A percentile compares a stretch with the other conserved stretches of the same genome.
These are phyloP conservation scores for Dipodomys merriami DNA, from an alignment of 2,113 vertebrate species.

Conservation along the genomic window DNA sequence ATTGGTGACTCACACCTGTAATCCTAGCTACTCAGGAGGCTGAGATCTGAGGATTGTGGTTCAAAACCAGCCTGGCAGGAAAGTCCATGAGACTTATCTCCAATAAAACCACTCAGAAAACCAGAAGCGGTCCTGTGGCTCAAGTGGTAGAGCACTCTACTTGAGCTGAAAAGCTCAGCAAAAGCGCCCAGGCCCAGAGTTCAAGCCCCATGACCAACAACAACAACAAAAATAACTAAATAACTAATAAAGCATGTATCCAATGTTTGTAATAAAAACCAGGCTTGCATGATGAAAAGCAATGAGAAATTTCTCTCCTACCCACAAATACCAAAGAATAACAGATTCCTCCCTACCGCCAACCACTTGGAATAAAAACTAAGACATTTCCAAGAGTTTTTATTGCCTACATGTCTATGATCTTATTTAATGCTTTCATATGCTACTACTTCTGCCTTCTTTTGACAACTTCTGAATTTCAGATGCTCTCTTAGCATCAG, in stretches of 20 bases:
- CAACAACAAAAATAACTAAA: background rate
- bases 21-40: too few relatives aligned
- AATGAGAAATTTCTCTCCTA: background rate
- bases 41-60: too few relatives aligned
- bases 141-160: too few relatives aligned
- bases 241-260: background rate
- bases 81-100: too few relatives aligned
- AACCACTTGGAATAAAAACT: constrained; percentile 27
- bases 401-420: background rate
- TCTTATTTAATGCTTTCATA: background rate
- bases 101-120: too few relatives aligned
- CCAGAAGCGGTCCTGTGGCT: too few relatives aligned
- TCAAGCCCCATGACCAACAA: background rate
- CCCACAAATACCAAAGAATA: background rate
- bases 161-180: too few relatives aligned
- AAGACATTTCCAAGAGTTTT: constrained; percentile 28
- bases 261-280: background rate
- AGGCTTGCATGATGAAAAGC: background rate
- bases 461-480: background rate
- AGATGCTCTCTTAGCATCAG: background rate
- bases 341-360: background rate
- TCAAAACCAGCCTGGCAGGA: too few relatives aligned
- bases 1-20: too few relatives aligned
- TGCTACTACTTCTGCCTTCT: background rate
- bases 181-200: too few relatives aligned